These are phyloP conservation scores for Butastur rufipennis DNA, from an alignment of 2,113 vertebrate genomes.

Conservation along the genomic window DNA sequence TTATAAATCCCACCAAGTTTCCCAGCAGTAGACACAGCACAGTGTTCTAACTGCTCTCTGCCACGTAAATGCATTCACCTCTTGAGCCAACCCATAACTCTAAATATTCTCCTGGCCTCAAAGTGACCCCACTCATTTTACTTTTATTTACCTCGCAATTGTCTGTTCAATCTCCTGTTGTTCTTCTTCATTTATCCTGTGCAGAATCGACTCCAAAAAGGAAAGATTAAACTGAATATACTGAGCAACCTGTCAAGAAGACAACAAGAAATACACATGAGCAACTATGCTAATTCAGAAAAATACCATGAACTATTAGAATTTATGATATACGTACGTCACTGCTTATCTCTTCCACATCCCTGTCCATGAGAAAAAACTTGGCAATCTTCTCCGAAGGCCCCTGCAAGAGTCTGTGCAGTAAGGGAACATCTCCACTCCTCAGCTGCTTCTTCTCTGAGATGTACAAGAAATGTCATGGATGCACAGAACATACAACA, in stretches of 20 bases:
- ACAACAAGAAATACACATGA: not conserved
- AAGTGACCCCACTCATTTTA: no score
- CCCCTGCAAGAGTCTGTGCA: conserved; percentile 89
- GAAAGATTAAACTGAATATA: conserved; percentile 88
- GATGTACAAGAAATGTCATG: not conserved
- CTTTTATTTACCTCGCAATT: conserved; percentile 73
- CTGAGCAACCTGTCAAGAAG: conserved; percentile 82
- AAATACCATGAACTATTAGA: not conserved
- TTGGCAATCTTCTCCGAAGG: conserved; percentile 86
- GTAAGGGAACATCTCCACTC: conserved; percentile 80
- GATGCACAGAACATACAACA: not conserved
- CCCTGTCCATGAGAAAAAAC: conserved; percentile 91
- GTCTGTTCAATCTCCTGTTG: conserved; percentile 79
- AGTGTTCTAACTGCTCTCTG: no score
- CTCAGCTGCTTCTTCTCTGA: conserved; percentile 86
- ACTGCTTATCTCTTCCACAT: conserved; percentile 88
- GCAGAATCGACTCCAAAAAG: conserved; percentile 83
- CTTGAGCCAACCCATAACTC: not conserved
- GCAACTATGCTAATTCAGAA: fast-evolving
- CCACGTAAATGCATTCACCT: fast-evolving
- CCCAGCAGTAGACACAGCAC: not conserved
- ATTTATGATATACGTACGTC: conserved; percentile 72
- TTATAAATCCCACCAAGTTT: not conserved
- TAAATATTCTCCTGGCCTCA: not conserved
- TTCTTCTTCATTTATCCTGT: conserved; percentile 84